Evolutionary conservation across 2,113 vertebrate species (phyloP), one percentile per base, ranked within the genome.

Genomic region (Apistogramma diplotaenia): DNA sequence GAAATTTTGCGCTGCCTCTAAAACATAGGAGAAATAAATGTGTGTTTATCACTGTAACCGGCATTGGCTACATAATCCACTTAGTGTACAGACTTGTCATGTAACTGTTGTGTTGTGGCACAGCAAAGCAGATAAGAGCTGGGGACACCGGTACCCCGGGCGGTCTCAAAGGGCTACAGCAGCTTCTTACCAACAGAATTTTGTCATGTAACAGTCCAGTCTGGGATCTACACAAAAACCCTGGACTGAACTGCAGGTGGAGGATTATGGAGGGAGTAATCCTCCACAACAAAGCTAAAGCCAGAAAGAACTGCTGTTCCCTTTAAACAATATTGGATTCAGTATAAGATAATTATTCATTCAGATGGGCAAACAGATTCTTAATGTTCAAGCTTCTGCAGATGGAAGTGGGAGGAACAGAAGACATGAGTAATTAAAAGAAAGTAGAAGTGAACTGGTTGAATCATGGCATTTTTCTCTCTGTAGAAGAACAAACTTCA

Each of bases 371-470:
- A 80, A 37, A 27, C 35, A 4, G 54, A 5, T 12, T 61, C 16
- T 37, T 21, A 70, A 76, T 53, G 73, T 62, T 37, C 0, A 4
- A 2, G 78, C 74, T 76, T 73, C 72, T 74, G 75, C 82, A 82
- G 82, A 70, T 87, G 79, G 73, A 87, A 33, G 73, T 71, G 60
- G 82, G 79, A 87, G 83, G 76, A 89, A 79, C 72, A 67, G 71
- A 60, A 81, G 58, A 79, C 49, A 54, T 80, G 82, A 85, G 67
- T 78, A 73, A 86, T 81, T 43, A 62, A 35, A 54, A 78, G 46
- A 60, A 60, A 71, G 25, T 19, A 13, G 21, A 82, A 49, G 59
- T 53, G 46, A 79, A 70, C 6, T 0, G 11, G 51, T 9, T 76
- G 53, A 83, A 76, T 85, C 79, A 40, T 18, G 1, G 12, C 37